A percentile compares a stretch with the other conserved stretches of the same genome.
Conservation (phyloP, 2,113 vertebrate species). For the Mobula birostris region DNA sequence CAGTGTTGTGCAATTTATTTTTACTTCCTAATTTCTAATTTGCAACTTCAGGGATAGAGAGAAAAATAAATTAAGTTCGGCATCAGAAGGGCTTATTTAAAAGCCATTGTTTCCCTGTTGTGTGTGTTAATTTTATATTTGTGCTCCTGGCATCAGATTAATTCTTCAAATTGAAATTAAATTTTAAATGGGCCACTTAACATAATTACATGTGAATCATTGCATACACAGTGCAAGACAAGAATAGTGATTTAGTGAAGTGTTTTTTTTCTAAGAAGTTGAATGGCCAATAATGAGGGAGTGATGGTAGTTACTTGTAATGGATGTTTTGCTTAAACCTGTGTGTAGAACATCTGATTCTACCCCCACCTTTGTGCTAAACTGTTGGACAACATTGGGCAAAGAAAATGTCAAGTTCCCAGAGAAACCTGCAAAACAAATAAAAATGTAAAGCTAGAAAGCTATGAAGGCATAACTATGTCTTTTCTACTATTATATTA, state of each 20-base stretch:
- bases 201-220: slow-evolving; percentile 29
- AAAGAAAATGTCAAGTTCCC: not conserved
- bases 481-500: not conserved
- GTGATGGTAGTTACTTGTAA: not conserved
- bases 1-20: not conserved
- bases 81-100: not conserved
- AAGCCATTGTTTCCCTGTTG: not conserved
- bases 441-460: not conserved
- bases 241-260: not conserved
- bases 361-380: not conserved
- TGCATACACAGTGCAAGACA: not conserved
- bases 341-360: not conserved
- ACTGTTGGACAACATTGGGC: not conserved
- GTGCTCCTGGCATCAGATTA: not conserved
- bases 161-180: slow-evolving; percentile 33
- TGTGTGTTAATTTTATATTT: slow-evolving; percentile 21
- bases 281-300: not conserved
- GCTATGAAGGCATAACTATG: not conserved
- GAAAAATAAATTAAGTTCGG: not conserved
- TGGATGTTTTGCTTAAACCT: not conserved
- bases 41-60: not conserved
- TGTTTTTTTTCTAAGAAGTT: not conserved
- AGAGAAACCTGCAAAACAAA: not conserved
- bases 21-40: slow-evolving; percentile 20
- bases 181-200: not conserved